These are phyloP conservation scores for Notiomystis cincta DNA, from an alignment of 2,113 vertebrate species.

Conservation along the genomic window DNA sequence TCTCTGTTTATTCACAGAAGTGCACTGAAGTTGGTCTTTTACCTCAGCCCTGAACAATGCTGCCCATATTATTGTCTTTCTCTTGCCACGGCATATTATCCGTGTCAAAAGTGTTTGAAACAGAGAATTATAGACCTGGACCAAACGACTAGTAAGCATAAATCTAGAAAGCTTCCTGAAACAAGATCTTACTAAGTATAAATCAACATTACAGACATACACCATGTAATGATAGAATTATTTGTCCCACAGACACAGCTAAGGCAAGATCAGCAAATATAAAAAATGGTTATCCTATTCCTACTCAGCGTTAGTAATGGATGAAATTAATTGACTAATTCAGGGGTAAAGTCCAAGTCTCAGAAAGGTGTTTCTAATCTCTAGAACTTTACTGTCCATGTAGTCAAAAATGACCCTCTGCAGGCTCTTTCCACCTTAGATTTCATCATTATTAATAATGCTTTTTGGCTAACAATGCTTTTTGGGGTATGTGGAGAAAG, in stretches of 20 bases:
- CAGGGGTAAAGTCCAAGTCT: neutral
- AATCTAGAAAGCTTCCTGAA: neutral
- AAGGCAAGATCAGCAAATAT: neutral
- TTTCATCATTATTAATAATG: neutral
- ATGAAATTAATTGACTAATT: neutral
- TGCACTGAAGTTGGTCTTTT: neutral
- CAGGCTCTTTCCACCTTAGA: neutral
- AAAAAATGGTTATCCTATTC: neutral
- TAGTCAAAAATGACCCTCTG: neutral
- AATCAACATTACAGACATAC: neutral
- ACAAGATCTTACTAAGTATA: neutral
- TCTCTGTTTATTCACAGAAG: neutral
- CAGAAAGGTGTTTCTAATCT: neutral
- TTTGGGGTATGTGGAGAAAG: neutral
- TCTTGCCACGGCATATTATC: neutral
- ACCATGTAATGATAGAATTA: neutral
- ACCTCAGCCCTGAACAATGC: neutral
- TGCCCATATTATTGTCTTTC: neutral
- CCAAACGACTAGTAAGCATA: neutral
- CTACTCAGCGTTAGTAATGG: neutral
- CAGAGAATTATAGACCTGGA: neutral
- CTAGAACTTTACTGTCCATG: neutral
- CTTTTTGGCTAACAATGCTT: neutral
- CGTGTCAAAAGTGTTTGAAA: neutral
- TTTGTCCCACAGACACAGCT: neutral